These are phyloP conservation scores for Lasius fuliginosus DNA, from an alignment of 2,888 invertebrate species.

Conservation along the genomic window DNA sequence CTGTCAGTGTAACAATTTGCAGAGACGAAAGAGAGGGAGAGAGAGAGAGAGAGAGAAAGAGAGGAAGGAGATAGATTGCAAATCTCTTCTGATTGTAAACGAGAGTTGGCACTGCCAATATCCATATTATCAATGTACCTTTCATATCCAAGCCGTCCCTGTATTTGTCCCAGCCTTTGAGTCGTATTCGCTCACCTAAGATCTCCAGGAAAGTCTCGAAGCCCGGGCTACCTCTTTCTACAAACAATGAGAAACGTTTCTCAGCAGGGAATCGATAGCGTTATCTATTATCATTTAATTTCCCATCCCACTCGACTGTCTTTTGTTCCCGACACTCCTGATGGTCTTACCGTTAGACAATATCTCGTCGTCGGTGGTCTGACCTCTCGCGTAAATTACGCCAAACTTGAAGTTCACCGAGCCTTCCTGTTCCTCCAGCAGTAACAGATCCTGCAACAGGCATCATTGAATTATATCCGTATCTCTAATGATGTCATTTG, in stretches of 20 bases:
- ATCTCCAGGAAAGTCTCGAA: slow-evolving; percentile 94
- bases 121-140: slow-evolving; percentile 88
- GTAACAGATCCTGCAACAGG: slow-evolving; percentile 91
- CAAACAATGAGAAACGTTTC: slow-evolving; percentile 37
- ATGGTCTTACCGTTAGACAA: slow-evolving; percentile 92
- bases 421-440: slow-evolving; percentile 96
- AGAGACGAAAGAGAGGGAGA: not conserved
- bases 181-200: slow-evolving; percentile 94
- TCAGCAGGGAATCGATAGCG: slow-evolving; percentile 39
- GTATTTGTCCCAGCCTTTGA: slow-evolving; percentile 96
- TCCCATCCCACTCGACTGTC: slow-evolving; percentile 7
- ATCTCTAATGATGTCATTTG: not conserved
- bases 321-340: slow-evolving; percentile 24
- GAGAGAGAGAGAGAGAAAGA: too few relatives aligned
- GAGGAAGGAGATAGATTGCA: slow-evolving; percentile 18
- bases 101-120: slow-evolving; percentile 46
- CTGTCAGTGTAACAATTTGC: not conserved
- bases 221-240: slow-evolving; percentile 93
- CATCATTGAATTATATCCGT: slow-evolving; percentile 3
- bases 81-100: slow-evolving; percentile 27
- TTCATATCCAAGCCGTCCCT: slow-evolving; percentile 96
- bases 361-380: slow-evolving; percentile 96
- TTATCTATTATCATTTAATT: slow-evolving; percentile 49
- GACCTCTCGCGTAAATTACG: slow-evolving; percentile 94
- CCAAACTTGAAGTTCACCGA: slow-evolving; percentile 97